Conservation (phyloP, 2,113 vertebrate species). For the Myrmophylax atrothorax region DNA sequence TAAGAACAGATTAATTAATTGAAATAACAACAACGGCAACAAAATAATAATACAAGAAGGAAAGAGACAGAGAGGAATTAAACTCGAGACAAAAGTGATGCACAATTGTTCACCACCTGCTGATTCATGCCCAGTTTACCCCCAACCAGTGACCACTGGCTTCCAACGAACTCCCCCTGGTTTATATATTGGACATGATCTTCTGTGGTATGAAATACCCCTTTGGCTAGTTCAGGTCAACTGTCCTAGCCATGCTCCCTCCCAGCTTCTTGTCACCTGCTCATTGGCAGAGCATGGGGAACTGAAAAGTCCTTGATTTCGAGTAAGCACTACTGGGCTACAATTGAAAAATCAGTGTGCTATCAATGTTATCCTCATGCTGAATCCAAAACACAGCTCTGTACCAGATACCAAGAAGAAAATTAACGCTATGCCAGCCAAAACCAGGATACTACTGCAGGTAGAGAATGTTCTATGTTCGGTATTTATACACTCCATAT, state of each 20-base stretch:
- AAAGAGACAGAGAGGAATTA: background rate
- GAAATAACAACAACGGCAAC: background rate
- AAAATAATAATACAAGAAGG: background rate
- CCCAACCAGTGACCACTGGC: background rate
- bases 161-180: background rate
- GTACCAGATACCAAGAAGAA: background rate
- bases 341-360: background rate
- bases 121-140: background rate
- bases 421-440: background rate
- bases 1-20: background rate
- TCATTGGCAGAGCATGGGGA: background rate
- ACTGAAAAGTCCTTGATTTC: background rate
- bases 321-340: background rate
- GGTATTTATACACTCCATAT: background rate
- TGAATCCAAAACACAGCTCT: background rate
- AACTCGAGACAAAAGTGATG: background rate
- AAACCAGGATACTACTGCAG: background rate
- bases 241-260: no score
- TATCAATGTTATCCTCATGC: background rate
- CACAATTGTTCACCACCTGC: background rate
- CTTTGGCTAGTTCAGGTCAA: background rate
- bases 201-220: background rate
- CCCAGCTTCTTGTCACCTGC: background rate
- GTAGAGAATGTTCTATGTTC: background rate
- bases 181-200: background rate